These are phyloP conservation scores for Rosalia funebris DNA, from an alignment of 2,888 invertebrate genomes.

Conservation along the genomic window DNA sequence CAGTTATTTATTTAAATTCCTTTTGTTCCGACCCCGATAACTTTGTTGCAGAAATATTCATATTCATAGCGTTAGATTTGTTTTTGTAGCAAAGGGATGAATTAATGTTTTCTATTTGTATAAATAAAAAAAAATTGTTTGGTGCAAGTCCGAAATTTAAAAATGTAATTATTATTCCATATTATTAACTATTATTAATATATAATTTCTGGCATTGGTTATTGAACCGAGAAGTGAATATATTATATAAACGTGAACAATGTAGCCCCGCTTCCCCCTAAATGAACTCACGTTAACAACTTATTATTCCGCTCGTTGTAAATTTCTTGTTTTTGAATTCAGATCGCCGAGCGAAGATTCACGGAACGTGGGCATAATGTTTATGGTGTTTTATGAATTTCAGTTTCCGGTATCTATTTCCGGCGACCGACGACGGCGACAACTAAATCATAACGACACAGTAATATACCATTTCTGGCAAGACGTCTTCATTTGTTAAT, in stretches of 20 bases:
- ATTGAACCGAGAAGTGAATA: too few species aligned
- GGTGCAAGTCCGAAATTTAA: too few species aligned
- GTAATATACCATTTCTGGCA: slow-evolving; percentile 30
- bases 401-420: slow-evolving; percentile 46
- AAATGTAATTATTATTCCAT: too few species aligned
- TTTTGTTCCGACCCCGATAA: too few species aligned
- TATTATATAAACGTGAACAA: slow-evolving; percentile 1
- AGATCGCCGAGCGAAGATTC: slow-evolving; percentile 39
- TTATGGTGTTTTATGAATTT: slow-evolving; percentile 41
- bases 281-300: slow-evolving; percentile 11
- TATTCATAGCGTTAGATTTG: too few species aligned
- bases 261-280: slow-evolving; percentile 17
- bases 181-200: too few species aligned
- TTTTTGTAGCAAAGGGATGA: too few species aligned
- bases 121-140: too few species aligned
- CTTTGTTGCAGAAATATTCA: too few species aligned
- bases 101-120: too few species aligned
- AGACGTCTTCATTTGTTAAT: slow-evolving; percentile 22
- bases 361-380: slow-evolving; percentile 44
- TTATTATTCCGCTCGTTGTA: slow-evolving; percentile 18
- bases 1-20: too few species aligned
- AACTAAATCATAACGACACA: slow-evolving; percentile 40
- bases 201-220: too few species aligned
- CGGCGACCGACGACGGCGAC: slow-evolving; percentile 35
- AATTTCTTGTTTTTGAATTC: slow-evolving; percentile 39